These are phyloP conservation scores for Chromis chromis DNA, from an alignment of 2,797 vertebrate genomes.

Conservation along the genomic window DNA sequence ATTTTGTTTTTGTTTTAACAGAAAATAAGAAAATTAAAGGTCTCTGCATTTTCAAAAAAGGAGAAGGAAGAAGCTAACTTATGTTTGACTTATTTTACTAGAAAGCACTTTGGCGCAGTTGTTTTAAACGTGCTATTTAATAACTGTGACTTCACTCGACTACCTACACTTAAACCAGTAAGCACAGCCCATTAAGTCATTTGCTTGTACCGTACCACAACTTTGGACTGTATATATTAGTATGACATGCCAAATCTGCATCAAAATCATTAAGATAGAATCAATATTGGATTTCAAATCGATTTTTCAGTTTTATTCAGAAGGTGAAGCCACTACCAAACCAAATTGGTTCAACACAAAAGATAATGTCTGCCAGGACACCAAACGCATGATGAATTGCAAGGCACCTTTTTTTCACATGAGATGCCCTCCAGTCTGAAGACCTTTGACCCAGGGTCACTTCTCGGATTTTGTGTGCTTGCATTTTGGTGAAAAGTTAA, in stretches of 20 bases:
- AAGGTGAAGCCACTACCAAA: conserved; percentile 25
- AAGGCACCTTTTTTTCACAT: conserved; percentile 63
- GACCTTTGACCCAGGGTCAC: conserved; percentile 71
- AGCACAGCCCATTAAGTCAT: neutral
- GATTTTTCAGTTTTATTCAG: conserved; percentile 27
- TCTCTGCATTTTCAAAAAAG: too few relatives aligned
- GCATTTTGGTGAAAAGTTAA: conserved; percentile 23
- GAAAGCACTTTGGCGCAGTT: too few relatives aligned
- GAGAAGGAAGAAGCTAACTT: too few relatives aligned
- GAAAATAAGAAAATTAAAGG: too few relatives aligned
- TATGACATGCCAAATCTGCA: neutral
- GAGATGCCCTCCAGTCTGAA: conserved; percentile 66
- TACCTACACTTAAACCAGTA: conserved; percentile 6
- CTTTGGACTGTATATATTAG: neutral
- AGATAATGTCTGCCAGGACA: conserved; percentile 63
- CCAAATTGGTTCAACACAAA: conserved; percentile 27
- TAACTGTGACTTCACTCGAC: too few relatives aligned
- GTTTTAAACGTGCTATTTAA: too few relatives aligned
- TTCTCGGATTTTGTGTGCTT: conserved; percentile 41
- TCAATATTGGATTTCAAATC: conserved; percentile 21
- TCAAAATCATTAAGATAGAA: neutral
- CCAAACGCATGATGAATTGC: conserved; percentile 75
- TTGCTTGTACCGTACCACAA: neutral
- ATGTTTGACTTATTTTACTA: too few relatives aligned
- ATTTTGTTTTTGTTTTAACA: too few relatives aligned